Base-by-base conservation (phyloP, 1,140 invertebrate genomes). In the Procambarus virginalis region DNA sequence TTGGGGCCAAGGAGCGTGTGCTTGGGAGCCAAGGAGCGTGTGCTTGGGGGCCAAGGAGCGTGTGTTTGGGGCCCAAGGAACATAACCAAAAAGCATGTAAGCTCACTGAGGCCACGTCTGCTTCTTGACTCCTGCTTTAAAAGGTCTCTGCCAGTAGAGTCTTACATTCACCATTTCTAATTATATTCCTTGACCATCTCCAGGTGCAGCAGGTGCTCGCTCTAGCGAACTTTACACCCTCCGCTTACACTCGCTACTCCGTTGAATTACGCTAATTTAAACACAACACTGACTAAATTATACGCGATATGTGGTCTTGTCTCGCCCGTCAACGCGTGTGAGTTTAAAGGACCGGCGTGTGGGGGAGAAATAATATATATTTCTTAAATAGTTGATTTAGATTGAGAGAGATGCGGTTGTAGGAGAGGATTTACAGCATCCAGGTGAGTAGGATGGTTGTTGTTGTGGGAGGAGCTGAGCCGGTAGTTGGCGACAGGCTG, bases 81-180 rank as follows among this genome's bases (percentile, higher is more conserved):
- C 34, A 12, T 8, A 12, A 12, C 12, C 51, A 55, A 12, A 4
- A 55, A 12, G 51, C 51, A 55, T 55, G 51, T 8, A 12, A 3
- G 51, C 8, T 8, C 34, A 34, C 34, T 34, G 34, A 34, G 34
- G 1, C 34, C 34, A 34, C 34, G 34, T 34, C 46, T 17, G 14
- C 46, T 49, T 3, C 46, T 14, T 5, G 46, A 20, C 4, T 3
- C 49, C 12, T 78, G 48, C 49, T 78, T 78, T 78, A 49, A 20
- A 75, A 75, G 45, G 76, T 2, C 49, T 49, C 20, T 20, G 76
- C 49, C 49, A 51, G 46, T 3, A 2, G 76, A 12, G 48, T 20
- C 48, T 78, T 78, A 78, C 49, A 78, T 17, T 78, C 76, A 48
- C 20, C 49, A 46, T 49, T 78, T 48, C 10, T 78, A 78, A 78